Conservation (phyloP, 53 echinoderm and acorn worm species). For the Actinopyga echinites region DNA sequence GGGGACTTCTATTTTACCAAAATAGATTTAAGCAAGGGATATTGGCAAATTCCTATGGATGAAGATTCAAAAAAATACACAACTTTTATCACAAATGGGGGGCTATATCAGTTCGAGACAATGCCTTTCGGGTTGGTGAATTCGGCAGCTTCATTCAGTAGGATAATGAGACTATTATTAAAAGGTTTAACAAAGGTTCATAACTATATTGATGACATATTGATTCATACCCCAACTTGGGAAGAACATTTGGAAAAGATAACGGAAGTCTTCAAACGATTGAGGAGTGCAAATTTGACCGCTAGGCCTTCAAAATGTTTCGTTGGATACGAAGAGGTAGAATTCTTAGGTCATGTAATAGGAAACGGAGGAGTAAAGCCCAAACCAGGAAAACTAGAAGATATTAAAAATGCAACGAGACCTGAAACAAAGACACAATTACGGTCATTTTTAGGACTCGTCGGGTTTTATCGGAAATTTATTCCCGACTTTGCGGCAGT, state of each 20-base stretch:
- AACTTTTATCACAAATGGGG: slow-evolving; percentile 52
- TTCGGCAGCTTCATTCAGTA: slow-evolving; percentile 62
- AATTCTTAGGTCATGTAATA: slow-evolving; percentile 67
- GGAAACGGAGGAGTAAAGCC: slow-evolving; percentile 55
- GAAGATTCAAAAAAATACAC: slow-evolving; percentile 57
- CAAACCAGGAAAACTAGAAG: slow-evolving; percentile 50
- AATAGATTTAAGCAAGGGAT: slow-evolving; percentile 62
- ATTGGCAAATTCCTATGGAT: slow-evolving; percentile 68
- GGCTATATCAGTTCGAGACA: slow-evolving; percentile 61
- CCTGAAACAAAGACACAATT: slow-evolving; percentile 66
- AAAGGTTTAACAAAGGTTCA: slow-evolving; percentile 54
- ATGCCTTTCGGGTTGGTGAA: slow-evolving; percentile 83
- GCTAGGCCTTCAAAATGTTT: slow-evolving; percentile 62
- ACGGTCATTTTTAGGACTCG: slow-evolving; percentile 57
- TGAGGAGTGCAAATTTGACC: slow-evolving; percentile 41
- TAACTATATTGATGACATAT: slow-evolving; percentile 67
- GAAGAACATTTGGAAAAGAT: slow-evolving; percentile 60
- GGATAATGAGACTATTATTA: slow-evolving; percentile 57
- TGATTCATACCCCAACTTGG: slow-evolving; percentile 60
- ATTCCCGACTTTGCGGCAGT: slow-evolving; percentile 63
- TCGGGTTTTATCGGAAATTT: slow-evolving; percentile 58
- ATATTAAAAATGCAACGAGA: slow-evolving; percentile 24
- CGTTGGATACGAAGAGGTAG: slow-evolving; percentile 49
- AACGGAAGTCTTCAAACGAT: slow-evolving; percentile 41
- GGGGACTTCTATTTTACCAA: slow-evolving; percentile 41